Evolutionary conservation across 37 sponge, comb jelly and placozoan species (phyloP), one percentile per base, ranked within the genome.

Genomic region (Theonella swinhoei): DNA sequence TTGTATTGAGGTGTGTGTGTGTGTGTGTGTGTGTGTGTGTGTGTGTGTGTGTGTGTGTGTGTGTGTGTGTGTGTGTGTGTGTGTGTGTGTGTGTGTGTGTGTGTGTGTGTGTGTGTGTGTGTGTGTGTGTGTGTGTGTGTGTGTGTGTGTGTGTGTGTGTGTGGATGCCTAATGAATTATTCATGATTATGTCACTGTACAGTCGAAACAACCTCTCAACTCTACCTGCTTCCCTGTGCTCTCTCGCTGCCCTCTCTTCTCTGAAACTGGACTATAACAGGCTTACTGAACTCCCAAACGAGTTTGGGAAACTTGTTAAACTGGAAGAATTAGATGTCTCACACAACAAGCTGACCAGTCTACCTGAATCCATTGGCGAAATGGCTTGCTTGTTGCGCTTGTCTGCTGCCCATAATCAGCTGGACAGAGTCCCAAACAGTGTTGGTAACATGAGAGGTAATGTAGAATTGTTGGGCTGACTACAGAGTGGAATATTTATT

Each of bases 251-350:
- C 41, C 77, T 94, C 20, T 74, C 85, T 30, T 28, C 30, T 29
- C 83, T 94, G 64, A 72, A 76, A 31, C 70, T 94, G 64, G 93
- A 94, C 39, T 74, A 92, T 69, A 94, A 94, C 62, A 47, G 85
- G 26, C 79, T 94, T 30, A 70, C 68, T 4, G 35, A 23, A 26
- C 68, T 94, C 4, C 88, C 86, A 19, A 64, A 72, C 3, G 72
- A 77, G 24, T 35, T 94, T 14, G 69, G 72, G 17, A 42, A 38
- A 3, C 77, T 94, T 28, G 36, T 23, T 7, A 30, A 41, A 35
- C 42, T 87, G 42, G 71, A 76, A 32, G 74, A 83, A 20, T 54
- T 78, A 68, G 93, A 94, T 41, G 37, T 91, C 33, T 91, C 93
- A 39, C 80, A 94, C 81, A 94, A 94, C 68, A 68, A 62, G 11